Conservation (phyloP, 2,113 vertebrate species). For the Pygoscelis antarcticus region DNA sequence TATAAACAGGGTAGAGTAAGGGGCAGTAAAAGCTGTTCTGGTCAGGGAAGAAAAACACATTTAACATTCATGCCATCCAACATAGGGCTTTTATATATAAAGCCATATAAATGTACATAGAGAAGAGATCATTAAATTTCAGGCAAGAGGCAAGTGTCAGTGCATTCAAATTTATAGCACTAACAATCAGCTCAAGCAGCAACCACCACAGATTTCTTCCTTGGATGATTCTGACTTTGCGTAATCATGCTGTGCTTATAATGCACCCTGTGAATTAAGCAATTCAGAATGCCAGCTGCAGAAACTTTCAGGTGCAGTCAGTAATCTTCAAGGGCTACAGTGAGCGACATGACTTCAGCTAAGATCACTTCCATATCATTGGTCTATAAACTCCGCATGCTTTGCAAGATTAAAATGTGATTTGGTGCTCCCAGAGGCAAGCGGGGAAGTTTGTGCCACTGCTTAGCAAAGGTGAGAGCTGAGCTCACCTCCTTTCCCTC, state of each 20-base stretch:
- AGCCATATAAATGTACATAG: neutral
- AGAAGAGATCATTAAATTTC: neutral
- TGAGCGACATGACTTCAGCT: accelerated
- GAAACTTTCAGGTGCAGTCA: neutral
- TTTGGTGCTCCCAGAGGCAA: neutral
- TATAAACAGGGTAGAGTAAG: neutral
- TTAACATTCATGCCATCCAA: neutral
- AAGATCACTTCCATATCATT: neutral
- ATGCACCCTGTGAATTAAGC: neutral
- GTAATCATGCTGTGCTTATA: neutral
- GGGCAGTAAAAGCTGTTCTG: neutral
- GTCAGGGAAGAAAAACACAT: neutral
- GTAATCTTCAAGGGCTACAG: neutral
- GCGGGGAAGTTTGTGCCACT: neutral
- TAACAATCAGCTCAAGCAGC: neutral
- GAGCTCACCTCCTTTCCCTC: neutral
- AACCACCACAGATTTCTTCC: neutral
- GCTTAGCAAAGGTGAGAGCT: neutral
- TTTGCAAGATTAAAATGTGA: neutral
- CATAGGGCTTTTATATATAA: neutral
- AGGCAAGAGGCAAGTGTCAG: neutral
- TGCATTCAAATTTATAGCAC: neutral
- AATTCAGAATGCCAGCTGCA: neutral
- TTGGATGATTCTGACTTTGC: neutral
- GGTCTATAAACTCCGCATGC: neutral